A percentile compares a stretch with the other conserved stretches of the same genome.
Conservation (phyloP, 2,797 vertebrate genomes). For the Sardinella longiceps region DNA sequence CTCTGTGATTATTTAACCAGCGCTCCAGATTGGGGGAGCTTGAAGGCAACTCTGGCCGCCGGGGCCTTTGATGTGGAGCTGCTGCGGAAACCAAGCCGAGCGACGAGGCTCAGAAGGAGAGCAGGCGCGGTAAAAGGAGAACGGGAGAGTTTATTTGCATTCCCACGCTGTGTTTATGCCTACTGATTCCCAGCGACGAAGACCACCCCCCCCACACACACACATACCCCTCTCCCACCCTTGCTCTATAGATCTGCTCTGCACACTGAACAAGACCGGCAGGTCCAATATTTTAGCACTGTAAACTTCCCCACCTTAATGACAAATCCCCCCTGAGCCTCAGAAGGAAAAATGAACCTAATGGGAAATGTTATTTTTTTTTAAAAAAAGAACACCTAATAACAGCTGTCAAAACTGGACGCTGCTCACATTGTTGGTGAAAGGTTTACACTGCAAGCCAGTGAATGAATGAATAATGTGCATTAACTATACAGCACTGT, state of each 20-base stretch:
- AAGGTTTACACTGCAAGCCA: neutral
- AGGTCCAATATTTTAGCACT: neutral
- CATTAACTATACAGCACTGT: neutral
- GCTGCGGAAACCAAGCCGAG: constrained; percentile 50
- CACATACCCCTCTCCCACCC: neutral
- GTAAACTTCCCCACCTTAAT: constrained; percentile 13
- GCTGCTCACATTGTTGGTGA: neutral
- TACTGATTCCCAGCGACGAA: constrained; percentile 34
- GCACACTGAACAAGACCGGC: neutral
- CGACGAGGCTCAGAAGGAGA: constrained; percentile 51
- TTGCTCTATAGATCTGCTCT: too few species aligned
- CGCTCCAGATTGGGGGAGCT: constrained; percentile 34
- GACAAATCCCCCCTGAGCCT: neutral
- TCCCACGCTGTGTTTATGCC: constrained; percentile 71
- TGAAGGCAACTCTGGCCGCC: constrained; percentile 44
- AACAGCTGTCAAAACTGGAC: constrained; percentile 16
- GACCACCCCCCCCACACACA: neutral
- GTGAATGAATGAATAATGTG: neutral
- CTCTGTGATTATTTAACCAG: constrained; percentile 56
- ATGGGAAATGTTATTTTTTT: neutral
- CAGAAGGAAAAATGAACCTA: constrained; percentile 5
- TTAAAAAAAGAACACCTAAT: neutral
- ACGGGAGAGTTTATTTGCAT: constrained; percentile 72
- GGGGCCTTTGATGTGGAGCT: constrained; percentile 58
- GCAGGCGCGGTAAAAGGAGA: constrained; percentile 57